phyloP scores from a whole-genome alignment of 2,888 invertebrate species.

The Sturmia bella region DNA sequence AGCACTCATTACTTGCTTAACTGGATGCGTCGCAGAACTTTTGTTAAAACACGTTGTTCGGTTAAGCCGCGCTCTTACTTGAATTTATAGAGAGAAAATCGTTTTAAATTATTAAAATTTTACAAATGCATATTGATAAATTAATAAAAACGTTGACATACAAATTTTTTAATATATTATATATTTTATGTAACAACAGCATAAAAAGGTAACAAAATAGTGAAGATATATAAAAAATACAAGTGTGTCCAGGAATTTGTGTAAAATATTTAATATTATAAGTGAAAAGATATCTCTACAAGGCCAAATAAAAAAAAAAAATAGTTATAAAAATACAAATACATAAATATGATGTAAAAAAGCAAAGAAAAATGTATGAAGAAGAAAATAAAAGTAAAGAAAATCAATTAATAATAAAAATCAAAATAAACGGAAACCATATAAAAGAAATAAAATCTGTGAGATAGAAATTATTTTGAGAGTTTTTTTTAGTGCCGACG shows the following conservation, averaged over 20 bases:
- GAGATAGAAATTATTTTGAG: slow-evolving; percentile 12
- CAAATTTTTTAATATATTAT: not conserved
- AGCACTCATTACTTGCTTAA: slow-evolving; percentile 61
- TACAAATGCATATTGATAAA: slow-evolving; percentile 2
- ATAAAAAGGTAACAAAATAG: slow-evolving; percentile 1
- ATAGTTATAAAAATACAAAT: not conserved
- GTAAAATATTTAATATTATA: not conserved
- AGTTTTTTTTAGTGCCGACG: slow-evolving; percentile 46
- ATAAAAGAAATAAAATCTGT: slow-evolving; percentile 17
- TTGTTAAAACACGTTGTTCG: slow-evolving; percentile 60
- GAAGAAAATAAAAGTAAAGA: slow-evolving; percentile 4
- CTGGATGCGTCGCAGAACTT: slow-evolving; percentile 65
- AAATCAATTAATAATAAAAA: not conserved
- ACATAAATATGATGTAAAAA: not conserved
- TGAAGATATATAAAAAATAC: not conserved
- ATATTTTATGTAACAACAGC: slow-evolving; percentile 13
- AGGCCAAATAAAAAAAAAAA: slow-evolving; percentile 27
- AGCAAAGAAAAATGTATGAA: not conserved
- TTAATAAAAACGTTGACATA: slow-evolving; percentile 4
- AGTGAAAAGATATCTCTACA: slow-evolving; percentile 33
- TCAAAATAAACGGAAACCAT: not conserved
- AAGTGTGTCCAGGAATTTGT: not conserved
- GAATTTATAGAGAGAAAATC: slow-evolving; percentile 47
- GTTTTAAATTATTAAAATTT: slow-evolving; percentile 10
- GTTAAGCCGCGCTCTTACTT: slow-evolving; percentile 57